Evolutionary conservation across 2,888 invertebrate species (phyloP).

Genomic region (Drosophila kanekoi): DNA sequence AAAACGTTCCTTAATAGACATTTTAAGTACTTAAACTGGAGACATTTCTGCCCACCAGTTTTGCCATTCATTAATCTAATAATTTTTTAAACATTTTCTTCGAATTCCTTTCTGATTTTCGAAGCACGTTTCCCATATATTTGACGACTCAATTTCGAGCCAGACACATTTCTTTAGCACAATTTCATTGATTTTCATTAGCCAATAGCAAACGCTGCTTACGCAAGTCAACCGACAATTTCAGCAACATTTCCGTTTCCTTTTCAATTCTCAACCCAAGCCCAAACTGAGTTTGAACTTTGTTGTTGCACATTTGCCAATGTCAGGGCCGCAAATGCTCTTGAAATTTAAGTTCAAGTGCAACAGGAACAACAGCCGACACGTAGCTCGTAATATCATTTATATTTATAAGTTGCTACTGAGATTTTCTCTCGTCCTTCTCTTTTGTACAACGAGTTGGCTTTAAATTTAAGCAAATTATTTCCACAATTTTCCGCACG

Average conservation of each 20-base stretch:
- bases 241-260: conserved; percentile 59
- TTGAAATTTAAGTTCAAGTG: conserved; percentile 62
- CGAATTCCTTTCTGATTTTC: conserved; percentile 1
- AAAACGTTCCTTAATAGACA: not conserved
- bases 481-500: conserved; percentile 44
- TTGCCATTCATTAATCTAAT: conserved; percentile 6
- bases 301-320: conserved; percentile 60
- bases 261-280: conserved; percentile 21
- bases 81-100: not conserved
- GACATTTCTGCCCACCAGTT: not conserved
- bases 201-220: conserved; percentile 20
- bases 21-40: not conserved
- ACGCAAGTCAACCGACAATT: conserved; percentile 29
- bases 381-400: conserved; percentile 38
- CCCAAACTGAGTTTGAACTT: conserved; percentile 3
- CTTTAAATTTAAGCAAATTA: conserved; percentile 53
- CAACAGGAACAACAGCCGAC: conserved; percentile 35
- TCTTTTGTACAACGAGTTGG: not conserved
- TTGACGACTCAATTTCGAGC: conserved; percentile 49
- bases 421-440: not conserved
- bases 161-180: conserved; percentile 54
- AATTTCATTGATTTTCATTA: conserved; percentile 70
- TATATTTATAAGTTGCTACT: conserved; percentile 45
- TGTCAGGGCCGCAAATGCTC: conserved; percentile 46
- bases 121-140: conserved; percentile 40